Percentiles rank a stretch among this genome's conserved stretches.
Evolutionary conservation across 2,888 invertebrate genomes (phyloP).

Genomic region (Smittia aterrima): DNA sequence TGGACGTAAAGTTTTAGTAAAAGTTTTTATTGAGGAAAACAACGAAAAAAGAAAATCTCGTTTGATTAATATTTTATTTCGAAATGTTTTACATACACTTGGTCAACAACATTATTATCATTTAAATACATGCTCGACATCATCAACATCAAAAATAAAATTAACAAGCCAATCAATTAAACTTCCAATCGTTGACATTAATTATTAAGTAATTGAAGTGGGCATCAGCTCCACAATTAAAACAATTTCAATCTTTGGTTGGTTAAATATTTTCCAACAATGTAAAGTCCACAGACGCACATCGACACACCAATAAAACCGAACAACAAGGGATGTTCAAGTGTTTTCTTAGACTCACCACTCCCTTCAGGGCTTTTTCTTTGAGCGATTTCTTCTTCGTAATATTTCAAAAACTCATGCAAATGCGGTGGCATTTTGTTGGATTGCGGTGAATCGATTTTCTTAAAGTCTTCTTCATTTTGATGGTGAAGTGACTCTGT

Average conservation of each 20-base stretch:
- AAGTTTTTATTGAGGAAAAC: no score
- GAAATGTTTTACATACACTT: not conserved
- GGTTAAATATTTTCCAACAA: slow-evolving; percentile 24
- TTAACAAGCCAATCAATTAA: not conserved
- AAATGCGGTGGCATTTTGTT: slow-evolving; percentile 67
- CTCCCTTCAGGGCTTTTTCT: slow-evolving; percentile 52
- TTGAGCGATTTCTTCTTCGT: slow-evolving; percentile 53
- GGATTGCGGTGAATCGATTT: slow-evolving; percentile 46
- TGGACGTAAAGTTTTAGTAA: no score
- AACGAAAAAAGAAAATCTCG: no score
- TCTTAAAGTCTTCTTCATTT: slow-evolving; percentile 45
- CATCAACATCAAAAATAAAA: not conserved
- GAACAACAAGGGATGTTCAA: slow-evolving; percentile 52
- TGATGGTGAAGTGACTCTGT: slow-evolving; percentile 51
- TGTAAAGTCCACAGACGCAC: slow-evolving; percentile 37
- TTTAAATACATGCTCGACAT: not conserved
- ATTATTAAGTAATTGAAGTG: slow-evolving; percentile 14
- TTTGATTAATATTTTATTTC: no score
- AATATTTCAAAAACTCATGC: slow-evolving; percentile 72
- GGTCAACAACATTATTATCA: not conserved
- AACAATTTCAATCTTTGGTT: not conserved
- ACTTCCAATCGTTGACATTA: not conserved
- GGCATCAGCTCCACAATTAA: not conserved
- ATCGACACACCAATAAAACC: slow-evolving; percentile 55
- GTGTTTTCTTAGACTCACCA: slow-evolving; percentile 57